Evolutionary conservation across 1,140 invertebrate genomes (phyloP).

Genomic region (Drosophila mauritiana): DNA sequence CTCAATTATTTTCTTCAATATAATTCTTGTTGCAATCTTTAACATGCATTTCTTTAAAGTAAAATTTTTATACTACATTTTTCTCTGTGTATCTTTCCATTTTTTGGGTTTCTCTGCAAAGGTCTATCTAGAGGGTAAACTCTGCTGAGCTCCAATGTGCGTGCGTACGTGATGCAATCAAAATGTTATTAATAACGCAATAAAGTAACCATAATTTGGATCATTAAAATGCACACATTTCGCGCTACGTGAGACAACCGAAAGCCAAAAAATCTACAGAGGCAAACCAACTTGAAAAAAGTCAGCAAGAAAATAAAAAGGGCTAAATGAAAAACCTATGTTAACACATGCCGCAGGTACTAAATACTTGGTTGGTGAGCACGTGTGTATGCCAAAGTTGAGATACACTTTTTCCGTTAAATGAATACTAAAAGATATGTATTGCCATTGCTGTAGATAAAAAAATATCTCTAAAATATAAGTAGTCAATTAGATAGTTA

Average conservation of each 20-base stretch:
- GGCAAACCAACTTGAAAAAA: conserved; percentile 24
- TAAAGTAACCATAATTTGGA: conserved; percentile 81
- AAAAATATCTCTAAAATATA: too few species aligned
- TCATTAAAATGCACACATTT: conserved; percentile 81
- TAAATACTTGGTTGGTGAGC: conserved; percentile 3
- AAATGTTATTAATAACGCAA: conserved; percentile 83
- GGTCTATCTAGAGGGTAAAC: conserved; percentile 21
- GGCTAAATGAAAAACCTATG: conserved; percentile 28
- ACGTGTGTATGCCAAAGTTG: too few species aligned
- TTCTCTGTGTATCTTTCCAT: background rate
- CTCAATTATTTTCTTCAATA: too few species aligned
- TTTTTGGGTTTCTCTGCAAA: conserved; percentile 23
- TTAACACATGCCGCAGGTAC: conserved; percentile 23
- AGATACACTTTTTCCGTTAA: background rate
- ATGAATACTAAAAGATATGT: background rate
- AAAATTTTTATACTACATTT: background rate
- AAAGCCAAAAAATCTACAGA: conserved; percentile 15
- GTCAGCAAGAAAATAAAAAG: conserved; percentile 7
- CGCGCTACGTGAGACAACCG: conserved; percentile 59
- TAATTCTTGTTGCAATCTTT: too few species aligned
- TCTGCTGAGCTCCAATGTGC: conserved; percentile 30
- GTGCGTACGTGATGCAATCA: conserved; percentile 81
- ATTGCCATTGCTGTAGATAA: too few species aligned
- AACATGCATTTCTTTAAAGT: too few species aligned
- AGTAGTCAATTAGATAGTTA: too few species aligned